Evolutionary conservation across 2,797 vertebrate genomes (phyloP).

Genomic region (Halcyon leucocephala): DNA sequence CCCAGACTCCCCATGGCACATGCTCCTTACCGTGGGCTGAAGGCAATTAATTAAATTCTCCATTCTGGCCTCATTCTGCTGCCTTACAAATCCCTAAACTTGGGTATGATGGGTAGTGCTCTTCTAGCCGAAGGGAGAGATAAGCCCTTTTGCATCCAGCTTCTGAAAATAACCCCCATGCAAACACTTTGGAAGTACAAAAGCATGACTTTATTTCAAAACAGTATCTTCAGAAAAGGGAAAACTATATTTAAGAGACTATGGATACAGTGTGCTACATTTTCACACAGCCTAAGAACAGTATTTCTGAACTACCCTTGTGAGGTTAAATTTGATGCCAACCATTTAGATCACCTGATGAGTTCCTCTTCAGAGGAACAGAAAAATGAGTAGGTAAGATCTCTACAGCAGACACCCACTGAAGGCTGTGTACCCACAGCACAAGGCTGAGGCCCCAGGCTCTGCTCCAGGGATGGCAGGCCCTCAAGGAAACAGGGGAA

Average conservation of each 20-base stretch:
- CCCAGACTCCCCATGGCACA: background rate
- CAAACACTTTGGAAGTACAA: background rate
- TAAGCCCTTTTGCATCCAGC: background rate
- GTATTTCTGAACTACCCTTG: background rate
- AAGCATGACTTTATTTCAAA: background rate
- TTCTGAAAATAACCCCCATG: background rate
- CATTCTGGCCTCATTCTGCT: background rate
- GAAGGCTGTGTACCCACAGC: background rate
- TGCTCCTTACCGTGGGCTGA: background rate
- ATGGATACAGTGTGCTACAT: background rate
- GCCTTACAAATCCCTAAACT: background rate
- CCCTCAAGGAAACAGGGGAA: background rate
- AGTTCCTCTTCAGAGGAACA: background rate
- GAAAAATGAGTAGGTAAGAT: background rate
- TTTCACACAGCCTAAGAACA: background rate
- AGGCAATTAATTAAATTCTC: background rate
- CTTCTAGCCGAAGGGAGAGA: background rate
- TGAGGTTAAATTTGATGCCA: background rate
- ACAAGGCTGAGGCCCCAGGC: accelerated
- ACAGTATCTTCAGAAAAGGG: background rate
- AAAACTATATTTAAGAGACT: background rate
- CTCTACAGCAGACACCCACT: background rate
- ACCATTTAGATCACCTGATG: background rate
- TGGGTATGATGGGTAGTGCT: background rate
- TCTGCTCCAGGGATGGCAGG: background rate